Evolutionary conservation across 2,113 vertebrate species (phyloP).

Genomic region (Callipepla squamata): DNA sequence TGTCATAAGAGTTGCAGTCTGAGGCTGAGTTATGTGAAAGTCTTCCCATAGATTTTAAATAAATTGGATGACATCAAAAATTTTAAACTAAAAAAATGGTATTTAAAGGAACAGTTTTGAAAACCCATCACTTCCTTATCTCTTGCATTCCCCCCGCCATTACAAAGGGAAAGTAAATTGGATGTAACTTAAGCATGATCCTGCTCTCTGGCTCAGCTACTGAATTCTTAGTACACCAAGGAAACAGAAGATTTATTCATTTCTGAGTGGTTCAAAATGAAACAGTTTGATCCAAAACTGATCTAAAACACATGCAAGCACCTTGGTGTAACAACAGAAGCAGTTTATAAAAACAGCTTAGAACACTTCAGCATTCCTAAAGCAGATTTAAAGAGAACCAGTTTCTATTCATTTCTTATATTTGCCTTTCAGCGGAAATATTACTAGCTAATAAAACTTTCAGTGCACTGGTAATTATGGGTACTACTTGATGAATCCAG

Average conservation of each 20-base stretch:
- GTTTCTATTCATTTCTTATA: not conserved
- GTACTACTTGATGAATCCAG: not conserved
- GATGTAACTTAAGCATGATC: not conserved
- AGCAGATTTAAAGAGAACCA: not conserved
- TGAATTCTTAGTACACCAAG: not conserved
- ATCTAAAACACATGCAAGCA: not conserved
- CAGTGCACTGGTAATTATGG: not conserved
- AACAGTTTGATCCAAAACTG: not conserved
- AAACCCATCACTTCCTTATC: not conserved
- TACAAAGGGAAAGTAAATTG: not conserved
- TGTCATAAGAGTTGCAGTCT: not conserved
- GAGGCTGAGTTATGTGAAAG: not conserved
- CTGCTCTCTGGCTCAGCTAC: not conserved
- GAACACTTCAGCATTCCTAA: not conserved
- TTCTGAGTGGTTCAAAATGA: not conserved
- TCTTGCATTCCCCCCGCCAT: not conserved
- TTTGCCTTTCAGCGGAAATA: constrained; percentile 9
- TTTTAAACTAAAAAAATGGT: not conserved
- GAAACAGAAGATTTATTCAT: not conserved
- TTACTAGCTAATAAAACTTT: constrained; percentile 34
- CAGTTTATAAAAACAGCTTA: not conserved
- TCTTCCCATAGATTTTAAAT: not conserved
- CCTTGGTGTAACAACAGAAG: not conserved
- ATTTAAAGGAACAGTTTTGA: not conserved
- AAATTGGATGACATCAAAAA: not conserved